Evolutionary conservation across 2,888 invertebrate species (phyloP), one percentile per base, ranked within the genome.

Genomic region (Dermolepida albohirtum): DNA sequence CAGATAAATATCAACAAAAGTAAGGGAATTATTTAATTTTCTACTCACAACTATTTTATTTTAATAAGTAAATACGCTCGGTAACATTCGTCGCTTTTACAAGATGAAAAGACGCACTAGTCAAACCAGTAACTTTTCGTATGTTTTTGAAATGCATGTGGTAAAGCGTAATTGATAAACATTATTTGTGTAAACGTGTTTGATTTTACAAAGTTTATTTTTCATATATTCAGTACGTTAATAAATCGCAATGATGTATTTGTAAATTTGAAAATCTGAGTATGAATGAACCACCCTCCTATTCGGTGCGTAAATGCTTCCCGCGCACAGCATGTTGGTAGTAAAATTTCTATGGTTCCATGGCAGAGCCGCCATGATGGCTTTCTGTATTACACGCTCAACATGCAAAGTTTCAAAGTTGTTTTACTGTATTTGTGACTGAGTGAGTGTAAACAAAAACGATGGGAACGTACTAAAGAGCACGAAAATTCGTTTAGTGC

Each of bases 291-390:
- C 77, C 76, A 77, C 78, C 76, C 77, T 78, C 76, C 75, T 71
- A 74, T 72, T 74, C 75, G 77, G 78, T 83, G 87, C 88, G 87
- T 87, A 86, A 85, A 87, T 84, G 86, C 86, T 88, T 88, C 88
- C 88, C 89, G 89, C 89, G 89, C 88, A 89, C 87, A 87, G 87
- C 88, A 87, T 85, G 86, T 86, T 86, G 86, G 87, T 87, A 87
- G 87, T 88, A 87, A 88, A 87, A 88, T 87, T 88, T 88, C 87
- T 78, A 83, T 82, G 82, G 82, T 80, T 82, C 80, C 82, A 79
- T 80, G 82, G 81, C 83, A 83, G 83, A 83, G 89, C 91, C 91
- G 92, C 92, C 92, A 92, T 92, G 91, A 91, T 91, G 91, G 90
- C 91, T 90, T 90, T 89, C 88, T 87, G 88, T 87, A 87, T 87